Base-by-base conservation (phyloP, 2,888 invertebrate species). In the Cecidostiba fungosa region DNA sequence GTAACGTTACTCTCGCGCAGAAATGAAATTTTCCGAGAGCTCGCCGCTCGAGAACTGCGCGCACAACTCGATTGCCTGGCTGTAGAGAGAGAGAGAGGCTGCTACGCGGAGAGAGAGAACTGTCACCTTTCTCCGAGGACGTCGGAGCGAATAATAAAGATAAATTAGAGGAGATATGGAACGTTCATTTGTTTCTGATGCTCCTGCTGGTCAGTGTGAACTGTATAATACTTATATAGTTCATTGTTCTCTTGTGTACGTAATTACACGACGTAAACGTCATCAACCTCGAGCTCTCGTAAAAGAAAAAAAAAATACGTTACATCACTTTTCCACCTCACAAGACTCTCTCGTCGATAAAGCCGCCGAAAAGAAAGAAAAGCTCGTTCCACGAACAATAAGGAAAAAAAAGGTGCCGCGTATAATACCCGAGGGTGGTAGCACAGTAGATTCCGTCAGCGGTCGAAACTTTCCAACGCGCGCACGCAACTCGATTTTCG, bases 1-100 rank as follows among this genome's bases (percentile, higher is more conserved):
- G 92, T 93, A 92, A 91, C 90, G 92, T 93, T 93, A 93, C 93
- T 90, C 90, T 23, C n/a, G 19, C n/a, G 54, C n/a, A 92, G 92
- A 92, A 92, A 93, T 93, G 92, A 92, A 92, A 92, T 92, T 92
- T 90, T 88, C 89, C 79, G 74, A 32, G 74, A 32, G 54, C 54
- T 85, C 39, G 88, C 77, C 84, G 36, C 80, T 85, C 87, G 83
- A 86, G 47, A 19, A 77, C 76, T 85, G 80, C 12, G 39, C 14
- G 43, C 36, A n/a, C 29, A 74, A 77, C 82, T 84, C 70, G 85
- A 84, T 81, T 83, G 72, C 66, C 66, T 43, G 78, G 78, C 32
- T 32, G 32, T 3, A 39, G 32, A 69, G 50, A 10, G 23, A 32
- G 4, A 19, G 72, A 50, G 73, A 29, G 43, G n/a, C n/a, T n/a